A percentile compares a stretch with the other conserved stretches of the same genome.
phyloP scores from a whole-genome alignment of 2,888 invertebrate species.

The Crematogaster levior region DNA sequence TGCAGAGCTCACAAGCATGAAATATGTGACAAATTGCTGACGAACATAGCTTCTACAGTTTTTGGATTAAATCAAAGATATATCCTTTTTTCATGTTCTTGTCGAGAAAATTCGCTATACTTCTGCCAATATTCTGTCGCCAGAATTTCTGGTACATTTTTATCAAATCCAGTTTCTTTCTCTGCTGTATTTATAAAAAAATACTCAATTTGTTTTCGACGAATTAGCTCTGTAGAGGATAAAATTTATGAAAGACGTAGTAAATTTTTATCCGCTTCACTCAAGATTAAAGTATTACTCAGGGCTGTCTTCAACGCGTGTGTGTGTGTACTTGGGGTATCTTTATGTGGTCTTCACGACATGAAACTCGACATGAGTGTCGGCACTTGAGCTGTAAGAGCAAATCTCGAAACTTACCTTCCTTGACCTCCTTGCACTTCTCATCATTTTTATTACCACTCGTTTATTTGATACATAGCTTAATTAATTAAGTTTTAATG shows the following conservation, averaged over 20 bases:
- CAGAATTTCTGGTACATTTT: not conserved
- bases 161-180: not conserved
- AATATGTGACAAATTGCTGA: not conserved
- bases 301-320: not conserved
- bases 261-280: slow-evolving; percentile 6
- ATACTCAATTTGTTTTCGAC: not conserved
- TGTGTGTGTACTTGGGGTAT: slow-evolving; percentile 6
- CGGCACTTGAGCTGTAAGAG: slow-evolving; percentile 35
- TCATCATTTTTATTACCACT: slow-evolving; percentile 32
- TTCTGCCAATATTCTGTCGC: not conserved
- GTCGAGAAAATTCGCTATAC: not conserved
- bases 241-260: not conserved
- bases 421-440: slow-evolving; percentile 15
- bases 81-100: not conserved
- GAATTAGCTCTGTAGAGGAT: too few relatives aligned
- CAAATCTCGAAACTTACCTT: slow-evolving; percentile 36
- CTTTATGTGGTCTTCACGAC: slow-evolving; percentile 11
- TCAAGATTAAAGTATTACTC: not conserved
- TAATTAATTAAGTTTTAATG: not conserved
- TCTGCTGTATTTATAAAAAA: not conserved
- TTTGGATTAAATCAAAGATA: not conserved
- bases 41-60: not conserved
- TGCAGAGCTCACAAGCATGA: not conserved
- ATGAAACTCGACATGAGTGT: slow-evolving; percentile 40
- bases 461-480: slow-evolving; percentile 18